Evolutionary conservation across 2,797 vertebrate species (phyloP), one percentile per base, ranked within the genome.

Genomic region (Rousettus madagascariensis): DNA sequence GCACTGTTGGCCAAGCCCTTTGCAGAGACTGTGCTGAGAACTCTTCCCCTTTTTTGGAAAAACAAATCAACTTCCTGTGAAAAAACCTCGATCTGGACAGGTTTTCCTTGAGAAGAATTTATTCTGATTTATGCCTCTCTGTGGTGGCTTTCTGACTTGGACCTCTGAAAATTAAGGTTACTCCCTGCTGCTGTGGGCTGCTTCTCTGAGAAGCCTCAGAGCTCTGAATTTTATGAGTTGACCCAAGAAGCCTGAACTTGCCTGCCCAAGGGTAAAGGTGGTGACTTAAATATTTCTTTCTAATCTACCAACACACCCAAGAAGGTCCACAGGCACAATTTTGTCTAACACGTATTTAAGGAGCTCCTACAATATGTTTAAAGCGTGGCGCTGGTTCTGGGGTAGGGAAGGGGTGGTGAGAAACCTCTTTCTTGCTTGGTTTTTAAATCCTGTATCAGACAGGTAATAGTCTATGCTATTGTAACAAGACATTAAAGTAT

Each of bases 11-110:
- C 85, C 57, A 41, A 46, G 53, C 46, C 17, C 41, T 90, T 53
- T 78, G 77, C 49, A 65, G 69, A 59, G 88, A 28, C 30, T 59
- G 1, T 17, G 65, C 65, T 55, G 49, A 91, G 49, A 85, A 16
- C 20, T n/a, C 65, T n/a, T 51, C 66, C 41, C 22, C 19, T 84
- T 71, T 71, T 79, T 43, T 17, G 66, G 61, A 72, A 74, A 84
- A 92, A 69, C 7, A 74, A 65, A 71, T 63, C 72, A 84, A 74
- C 77, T 22, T 55, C 41, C 30, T 38, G 12, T 30, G 22, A 90
- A 74, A n/a, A 96, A 88, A 92, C 55, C n/a, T 94, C 86, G 46
- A 11, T 24, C 59, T 61, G 28, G 43, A 82, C 49, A 86, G 30
- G 43, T 57, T 89, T 79, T 77, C 57, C 43, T 85, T 51, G 51